Percentiles rank a stretch among this genome's conserved stretches.
Evolutionary conservation across 2,113 vertebrate species (phyloP).

Genomic region (Galbula dea): DNA sequence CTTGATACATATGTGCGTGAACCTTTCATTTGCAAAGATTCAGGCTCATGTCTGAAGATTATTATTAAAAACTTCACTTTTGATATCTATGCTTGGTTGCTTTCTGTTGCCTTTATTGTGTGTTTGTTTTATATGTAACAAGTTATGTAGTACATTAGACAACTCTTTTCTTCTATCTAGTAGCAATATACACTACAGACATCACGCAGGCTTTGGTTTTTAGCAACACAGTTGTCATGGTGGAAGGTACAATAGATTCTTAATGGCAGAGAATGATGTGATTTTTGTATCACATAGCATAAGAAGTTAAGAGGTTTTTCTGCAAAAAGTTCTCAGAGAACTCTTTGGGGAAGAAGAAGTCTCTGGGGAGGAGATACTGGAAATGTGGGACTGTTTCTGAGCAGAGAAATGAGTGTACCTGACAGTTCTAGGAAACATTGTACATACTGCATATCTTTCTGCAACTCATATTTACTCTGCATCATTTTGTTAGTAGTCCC

Average conservation of each 20-base stretch:
- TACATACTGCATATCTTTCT: not conserved
- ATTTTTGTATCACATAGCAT: not conserved
- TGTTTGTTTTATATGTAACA: not conserved
- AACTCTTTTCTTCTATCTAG: not conserved
- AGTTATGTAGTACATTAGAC: not conserved
- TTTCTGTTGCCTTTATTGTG: not conserved
- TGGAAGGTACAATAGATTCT: not conserved
- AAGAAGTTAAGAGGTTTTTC: not conserved
- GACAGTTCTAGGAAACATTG: not conserved
- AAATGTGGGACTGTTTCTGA: not conserved
- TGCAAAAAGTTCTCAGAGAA: not conserved
- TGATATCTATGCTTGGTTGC: not conserved
- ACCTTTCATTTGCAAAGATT: not conserved
- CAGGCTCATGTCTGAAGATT: not conserved
- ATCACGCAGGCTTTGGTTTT: not conserved
- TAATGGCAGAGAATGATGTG: not conserved
- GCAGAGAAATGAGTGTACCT: not conserved
- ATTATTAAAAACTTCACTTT: not conserved
- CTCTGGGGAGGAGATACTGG: not conserved
- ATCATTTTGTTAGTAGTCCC: not conserved
- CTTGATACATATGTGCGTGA: accelerated
- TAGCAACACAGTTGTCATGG: not conserved
- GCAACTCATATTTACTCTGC: not conserved
- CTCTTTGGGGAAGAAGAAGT: not conserved
- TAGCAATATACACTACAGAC: not conserved